These are phyloP conservation scores for Amphiprion clarkii DNA, from an alignment of 2,797 vertebrate species.

Conservation along the genomic window DNA sequence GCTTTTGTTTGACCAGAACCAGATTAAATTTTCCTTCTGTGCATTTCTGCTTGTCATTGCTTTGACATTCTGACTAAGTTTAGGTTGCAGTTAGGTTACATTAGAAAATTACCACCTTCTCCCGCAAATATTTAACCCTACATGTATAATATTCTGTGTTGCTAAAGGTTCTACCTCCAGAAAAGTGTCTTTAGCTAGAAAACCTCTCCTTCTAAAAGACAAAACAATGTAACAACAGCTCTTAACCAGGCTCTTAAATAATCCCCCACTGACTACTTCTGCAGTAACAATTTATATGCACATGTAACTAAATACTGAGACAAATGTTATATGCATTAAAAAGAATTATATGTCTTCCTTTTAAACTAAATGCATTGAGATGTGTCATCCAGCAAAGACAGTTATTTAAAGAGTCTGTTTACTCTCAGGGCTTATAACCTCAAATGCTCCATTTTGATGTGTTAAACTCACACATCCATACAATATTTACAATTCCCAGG, in stretches of 20 bases:
- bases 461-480: not conserved
- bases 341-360: not conserved
- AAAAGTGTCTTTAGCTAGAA: conserved; percentile 2
- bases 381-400: not conserved
- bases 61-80: conserved; percentile 19
- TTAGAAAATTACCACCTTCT: conserved; percentile 13
- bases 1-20: not conserved
- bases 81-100: not conserved
- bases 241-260: conserved; percentile 27
- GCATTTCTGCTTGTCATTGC: conserved; percentile 8
- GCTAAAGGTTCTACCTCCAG: conserved; percentile 13
- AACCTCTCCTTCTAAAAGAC: not conserved
- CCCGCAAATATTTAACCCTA: conserved; percentile 20
- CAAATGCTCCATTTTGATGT: not conserved
- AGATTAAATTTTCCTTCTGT: not conserved
- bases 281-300: conserved; percentile 3
- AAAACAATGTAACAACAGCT: not conserved
- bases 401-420: not conserved
- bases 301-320: conserved; percentile 13
- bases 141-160: not conserved
- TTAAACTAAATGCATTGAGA: not conserved
- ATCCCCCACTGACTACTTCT: not conserved
- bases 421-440: not conserved
- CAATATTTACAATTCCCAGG: conserved; percentile 8
- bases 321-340: not conserved